Evolutionary conservation across 2,113 vertebrate species (phyloP), one percentile per base, ranked within the genome.

Genomic region (Morone chrysops): DNA sequence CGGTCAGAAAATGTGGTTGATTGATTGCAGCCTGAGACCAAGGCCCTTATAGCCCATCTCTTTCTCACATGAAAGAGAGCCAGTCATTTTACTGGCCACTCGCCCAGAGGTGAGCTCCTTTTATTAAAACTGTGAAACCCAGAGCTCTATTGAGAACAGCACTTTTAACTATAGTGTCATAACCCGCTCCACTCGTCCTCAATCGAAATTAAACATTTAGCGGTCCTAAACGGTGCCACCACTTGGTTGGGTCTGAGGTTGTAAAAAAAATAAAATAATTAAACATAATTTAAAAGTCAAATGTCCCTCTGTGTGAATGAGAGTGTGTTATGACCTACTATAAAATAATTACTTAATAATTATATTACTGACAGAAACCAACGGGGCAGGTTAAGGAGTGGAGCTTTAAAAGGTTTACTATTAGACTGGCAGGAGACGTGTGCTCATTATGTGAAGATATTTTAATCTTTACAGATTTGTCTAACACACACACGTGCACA

Each of bases 161-260:
- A 78, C 89, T 84, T 89, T 93, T 86, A 90, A 92, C 89, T 89
- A 87, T 62, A 80, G 76, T 82, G 72, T 71, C 84, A 85, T 90
- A 90, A 90, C 81, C 85, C 3, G 63, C 70, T 78, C 72, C 11
- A 51, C 80, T 82, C 78, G 53, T 78, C 73, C 89, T 89, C 53
- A 13, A 65, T 83, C 69, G 3, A 81, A 91, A 92, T 94, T 73
- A 92, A 92, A 86, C 81, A 92, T 92, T 93, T 90, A 90, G 83
- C 16, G 70, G 84, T 90, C 74, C 78, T 82, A 72, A 83, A 78
- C 20, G 68, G 57, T 66, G 63, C 68, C 40, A n/a, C 22, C 47
- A 65, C 18, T 63, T 8, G 16, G 63, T 59, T 50, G 61, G 47
- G 40, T 81, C 0, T 57, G 22, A 71, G 62, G 79, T 76, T 81